Evolutionary conservation across 2,113 vertebrate species (phyloP).

Genomic region (Sitta europaea): DNA sequence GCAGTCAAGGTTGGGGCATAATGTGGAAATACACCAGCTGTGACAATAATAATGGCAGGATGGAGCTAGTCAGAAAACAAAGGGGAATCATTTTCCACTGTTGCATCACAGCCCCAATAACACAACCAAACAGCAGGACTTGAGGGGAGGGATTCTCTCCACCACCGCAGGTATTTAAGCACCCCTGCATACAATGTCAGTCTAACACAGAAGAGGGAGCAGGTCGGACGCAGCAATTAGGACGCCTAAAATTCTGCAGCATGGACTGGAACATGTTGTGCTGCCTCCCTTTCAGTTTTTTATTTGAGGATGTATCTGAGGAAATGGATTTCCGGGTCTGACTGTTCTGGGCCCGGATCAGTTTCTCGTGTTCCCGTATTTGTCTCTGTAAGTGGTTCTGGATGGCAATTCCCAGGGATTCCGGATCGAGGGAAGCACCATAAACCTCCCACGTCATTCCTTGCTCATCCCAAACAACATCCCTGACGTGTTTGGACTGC

Average conservation of each 20-base stretch:
- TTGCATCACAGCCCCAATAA: conserved; percentile 14
- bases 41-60: neutral
- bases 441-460: conserved; percentile 99
- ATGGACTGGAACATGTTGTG: conserved; percentile 88
- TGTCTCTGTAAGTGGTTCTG: conserved; percentile 97
- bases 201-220: conserved; percentile 89
- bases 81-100: neutral
- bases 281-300: conserved; percentile 88
- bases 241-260: conserved; percentile 90
- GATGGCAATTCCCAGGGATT: conserved; percentile 93
- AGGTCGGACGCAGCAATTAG: conserved; percentile 88
- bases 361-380: conserved; percentile 91
- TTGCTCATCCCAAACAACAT: conserved; percentile 96
- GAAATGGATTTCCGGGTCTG: conserved; percentile 86
- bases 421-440: conserved; percentile 91
- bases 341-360: conserved; percentile 76
- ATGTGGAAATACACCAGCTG: neutral
- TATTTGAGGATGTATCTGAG: conserved; percentile 80
- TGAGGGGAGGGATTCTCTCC: neutral
- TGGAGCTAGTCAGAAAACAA: conserved; percentile 4
- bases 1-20: neutral
- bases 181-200: conserved; percentile 58
- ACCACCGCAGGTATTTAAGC: neutral
- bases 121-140: conserved; percentile 7
- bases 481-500: conserved; percentile 81